phyloP scores from a whole-genome alignment of 2,888 invertebrate genomes.

The Drosophila longiperda region DNA sequence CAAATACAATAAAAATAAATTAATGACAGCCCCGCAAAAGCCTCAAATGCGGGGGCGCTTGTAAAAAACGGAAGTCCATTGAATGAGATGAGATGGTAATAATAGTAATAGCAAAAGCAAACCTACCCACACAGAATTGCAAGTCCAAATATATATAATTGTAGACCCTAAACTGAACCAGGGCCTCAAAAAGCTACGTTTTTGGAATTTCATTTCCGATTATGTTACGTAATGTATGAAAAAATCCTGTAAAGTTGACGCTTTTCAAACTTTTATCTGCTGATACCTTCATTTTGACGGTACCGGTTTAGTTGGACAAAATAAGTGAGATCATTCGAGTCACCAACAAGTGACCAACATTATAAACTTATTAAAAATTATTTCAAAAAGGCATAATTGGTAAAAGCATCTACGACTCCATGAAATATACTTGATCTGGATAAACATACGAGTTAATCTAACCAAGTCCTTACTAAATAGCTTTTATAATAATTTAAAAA shows the following conservation, averaged over 20 bases:
- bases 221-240: too few relatives aligned
- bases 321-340: background rate
- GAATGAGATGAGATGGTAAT: conserved; percentile 1
- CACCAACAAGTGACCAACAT: too few relatives aligned
- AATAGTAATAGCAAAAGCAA: background rate
- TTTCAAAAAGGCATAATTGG: too few relatives aligned
- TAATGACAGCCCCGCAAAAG: conserved; percentile 41
- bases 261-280: too few relatives aligned
- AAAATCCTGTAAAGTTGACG: too few relatives aligned
- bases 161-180: background rate
- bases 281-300: too few relatives aligned
- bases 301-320: background rate
- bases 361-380: too few relatives aligned
- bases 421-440: too few relatives aligned
- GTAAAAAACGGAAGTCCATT: conserved; percentile 73
- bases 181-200: background rate
- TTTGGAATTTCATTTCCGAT: background rate
- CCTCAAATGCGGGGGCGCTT: conserved; percentile 61
- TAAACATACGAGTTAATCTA: too few relatives aligned
- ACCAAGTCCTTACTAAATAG: too few relatives aligned
- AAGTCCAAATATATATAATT: background rate
- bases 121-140: background rate
- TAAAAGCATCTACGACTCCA: too few relatives aligned
- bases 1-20: conserved; percentile 58
- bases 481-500: too few relatives aligned